Base-by-base conservation (phyloP, 1,140 invertebrate species). In the Drosophila carrolli region DNA sequence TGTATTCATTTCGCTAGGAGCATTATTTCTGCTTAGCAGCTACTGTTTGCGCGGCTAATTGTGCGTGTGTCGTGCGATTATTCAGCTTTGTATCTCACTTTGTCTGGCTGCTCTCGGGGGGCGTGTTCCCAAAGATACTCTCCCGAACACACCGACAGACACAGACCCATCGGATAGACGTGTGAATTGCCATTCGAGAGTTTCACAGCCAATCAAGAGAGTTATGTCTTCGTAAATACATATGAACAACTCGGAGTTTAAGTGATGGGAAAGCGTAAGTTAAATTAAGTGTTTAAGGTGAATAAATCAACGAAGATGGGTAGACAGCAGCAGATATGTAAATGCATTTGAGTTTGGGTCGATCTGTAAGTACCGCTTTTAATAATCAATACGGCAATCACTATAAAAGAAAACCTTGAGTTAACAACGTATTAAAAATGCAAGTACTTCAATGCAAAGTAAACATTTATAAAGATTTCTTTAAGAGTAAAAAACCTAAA, bases 21-120 rank as follows among this genome's bases (percentile, higher is more conserved):
- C 60, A 63, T 63, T 78, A 67, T 73, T 40, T 73, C 46, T 65
- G 57, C 60, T 55, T 16, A 19, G 44, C 47, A 48, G 60, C 50
- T 79, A 57, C 61, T 56, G 81, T 60, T 60, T 58, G 54, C 62
- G 27, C 56, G 16, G 74, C 66, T 81, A 85, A 85, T 81, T 79
- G 72, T 88, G 83, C 72, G 79, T 79, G 79, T 79, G 66, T 79
- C 41, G 83, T 67, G 65, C 74, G 72, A 83, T 83, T 83, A 75
- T 88, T 73, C 53, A 54, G 46, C 63, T 78, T 84, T 83, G 83
- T 67, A 83, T 79, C 83, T 86, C 79, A 86, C 84, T 86, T 88
- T 83, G 83, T 76, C 53, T 68, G 44, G 66, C 43, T 35, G 63
- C 58, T 88, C 83, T 88, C 83, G 65, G 75, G 83, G 83, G 83